Base-by-base conservation (phyloP, 2,797 vertebrate species). In the Manis crassicaudata region DNA sequence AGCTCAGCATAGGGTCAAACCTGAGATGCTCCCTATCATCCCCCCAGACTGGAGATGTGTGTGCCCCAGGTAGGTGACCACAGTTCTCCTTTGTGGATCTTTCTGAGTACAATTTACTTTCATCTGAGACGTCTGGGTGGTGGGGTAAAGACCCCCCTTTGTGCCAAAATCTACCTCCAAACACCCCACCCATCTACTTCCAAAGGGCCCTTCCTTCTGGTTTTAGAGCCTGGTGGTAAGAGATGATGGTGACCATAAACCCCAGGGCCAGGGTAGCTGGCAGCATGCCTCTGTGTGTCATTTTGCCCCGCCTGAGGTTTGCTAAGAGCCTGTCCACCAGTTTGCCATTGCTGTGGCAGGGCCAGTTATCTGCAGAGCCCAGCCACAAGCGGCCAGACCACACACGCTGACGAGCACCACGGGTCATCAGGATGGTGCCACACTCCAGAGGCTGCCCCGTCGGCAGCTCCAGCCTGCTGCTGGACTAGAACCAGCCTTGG, bases 281-380 rank as follows among this genome's bases (percentile, higher is more conserved):
- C 21, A 5, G 89, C 72, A 60, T 70, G 95, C 95, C 95, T 97
- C 95, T 32, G 80, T 25, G 88, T 96, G 93, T 98, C 97, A 94
- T 96, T 92, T 95, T 90, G 73, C 82, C 94, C 76, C 88, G 89
- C 14, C 0, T 93, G 81, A 12, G 5, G 94, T 97, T 92, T 88
- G 96, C 86, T 85, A 60, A 94, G 94, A 94, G 85, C 68, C 92
- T 97, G 97, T 92, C 88, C 92, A 97, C 96, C 84, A 72, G 62
- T 73, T 84, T 92, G 90, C 72, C 5, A 0, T 82, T 70, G 54
- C 92, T 7, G 32, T 1, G 63, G 96, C 97, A 92, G 68, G 68
- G n/a, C 97, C 97, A 98, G 98, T 98, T 98, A 98, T 97, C 89
- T 97, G 90, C 96, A 79, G 9, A 67, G 84, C 63, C 92, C 90